Conservation (phyloP, 2,888 invertebrate genomes). For the Ormyrus nitidulus region DNA sequence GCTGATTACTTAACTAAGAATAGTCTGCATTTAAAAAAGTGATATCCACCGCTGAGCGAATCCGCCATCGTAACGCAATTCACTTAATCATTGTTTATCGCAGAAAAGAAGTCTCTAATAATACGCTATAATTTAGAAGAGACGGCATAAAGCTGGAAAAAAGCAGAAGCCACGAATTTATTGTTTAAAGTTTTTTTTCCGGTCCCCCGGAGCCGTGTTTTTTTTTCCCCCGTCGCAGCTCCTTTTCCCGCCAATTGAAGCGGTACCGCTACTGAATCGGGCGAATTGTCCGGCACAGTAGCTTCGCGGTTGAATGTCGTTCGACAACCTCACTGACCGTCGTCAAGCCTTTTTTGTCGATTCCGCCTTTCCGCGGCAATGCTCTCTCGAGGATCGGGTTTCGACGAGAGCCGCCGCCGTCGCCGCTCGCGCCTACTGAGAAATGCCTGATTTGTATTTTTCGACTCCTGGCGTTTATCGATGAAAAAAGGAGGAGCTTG, state of each 20-base stretch:
- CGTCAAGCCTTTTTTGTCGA: slow-evolving; percentile 36
- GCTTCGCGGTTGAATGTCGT: slow-evolving; percentile 14
- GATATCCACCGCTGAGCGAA: too few relatives aligned
- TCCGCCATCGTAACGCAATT: too few relatives aligned
- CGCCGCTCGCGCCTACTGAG: not conserved
- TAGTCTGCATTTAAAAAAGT: too few relatives aligned
- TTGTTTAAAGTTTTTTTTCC: too few relatives aligned
- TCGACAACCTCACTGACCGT: slow-evolving; percentile 10
- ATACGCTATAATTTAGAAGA: too few relatives aligned
- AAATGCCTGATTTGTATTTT: slow-evolving; percentile 32
- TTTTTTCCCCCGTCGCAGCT: slow-evolving; percentile 6
- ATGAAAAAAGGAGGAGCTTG: not conserved
- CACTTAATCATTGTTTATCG: too few relatives aligned
- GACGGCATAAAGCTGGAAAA: too few relatives aligned
- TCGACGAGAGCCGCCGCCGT: not conserved
- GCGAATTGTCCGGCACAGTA: slow-evolving; percentile 8
- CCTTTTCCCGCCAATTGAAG: slow-evolving; percentile 11
- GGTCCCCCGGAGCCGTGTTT: not conserved
- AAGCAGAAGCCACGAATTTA: too few relatives aligned
- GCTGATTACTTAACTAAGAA: too few relatives aligned
- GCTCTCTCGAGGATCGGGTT: slow-evolving; percentile 14
- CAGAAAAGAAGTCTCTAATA: too few relatives aligned
- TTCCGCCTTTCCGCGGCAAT: not conserved
- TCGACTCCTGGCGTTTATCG: not conserved
- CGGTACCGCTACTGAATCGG: slow-evolving; percentile 15